Base-by-base conservation (phyloP, 2,888 invertebrate genomes). In the Eristalinus aeneus region DNA sequence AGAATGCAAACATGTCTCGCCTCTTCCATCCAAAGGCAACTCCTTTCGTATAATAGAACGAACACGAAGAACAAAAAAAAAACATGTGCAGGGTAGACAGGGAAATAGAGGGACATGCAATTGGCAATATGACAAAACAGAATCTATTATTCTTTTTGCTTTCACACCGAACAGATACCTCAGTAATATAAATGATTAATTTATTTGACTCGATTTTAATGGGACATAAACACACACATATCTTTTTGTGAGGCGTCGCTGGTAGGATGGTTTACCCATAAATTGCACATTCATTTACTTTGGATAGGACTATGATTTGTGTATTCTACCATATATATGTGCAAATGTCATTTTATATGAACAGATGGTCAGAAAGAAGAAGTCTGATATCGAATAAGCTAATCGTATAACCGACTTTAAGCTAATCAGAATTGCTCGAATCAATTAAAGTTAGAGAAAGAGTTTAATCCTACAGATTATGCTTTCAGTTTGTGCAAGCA, bases 121-220 rank as follows among this genome's bases (percentile, higher is more conserved):
- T 64, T 78, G 78, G 56, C 64, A 80, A 63, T 68, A 60, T 80
- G 74, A 68, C 73, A 79, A 73, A 79, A 63, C 32, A 31, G 58
- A 56, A 80, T 74, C 80, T 56, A 63, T 80, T 80, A 69, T 80
- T 63, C 63, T 60, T 74, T 68, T 64, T 20, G 60, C 53, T n/a
- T 72, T 16, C 78, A 12, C 65, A 64, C 65, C 65, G 72, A 65
- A 56, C 31, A 67, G 20, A 68, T 58, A 64, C 80, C n/a, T n/a
- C 74, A 69, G 73, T 80, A 11, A 20, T 32, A 80, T 74, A 73
- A 74, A 68, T 80, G 80, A 80, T 80, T 69, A 80, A 80, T 80
- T 69, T 74, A 80, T 74, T 80, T 80, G 69, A 80, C 74, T 80
- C 63, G 68, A 74, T 74, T 74, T 80, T 80, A 80, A 80, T 80